Percentiles rank a stretch among this genome's conserved stretches.
Conservation (phyloP, 2,888 invertebrate genomes). For the Drosophila borealis region DNA sequence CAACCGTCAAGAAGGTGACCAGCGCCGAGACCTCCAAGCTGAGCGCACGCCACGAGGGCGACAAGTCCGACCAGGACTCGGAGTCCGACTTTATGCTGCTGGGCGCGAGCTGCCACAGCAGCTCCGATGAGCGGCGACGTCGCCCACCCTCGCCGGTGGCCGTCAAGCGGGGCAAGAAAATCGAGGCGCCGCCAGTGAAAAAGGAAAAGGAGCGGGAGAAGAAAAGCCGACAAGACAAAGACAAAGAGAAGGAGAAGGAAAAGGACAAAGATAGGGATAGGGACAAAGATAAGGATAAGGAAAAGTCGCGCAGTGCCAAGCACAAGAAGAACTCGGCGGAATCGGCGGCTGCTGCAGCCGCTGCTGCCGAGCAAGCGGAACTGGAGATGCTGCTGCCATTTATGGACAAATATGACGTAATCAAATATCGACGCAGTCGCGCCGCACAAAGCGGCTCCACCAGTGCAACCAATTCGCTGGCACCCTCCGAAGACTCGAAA, state of each 20-base stretch:
- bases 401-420: slow-evolving; percentile 87
- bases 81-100: slow-evolving; percentile 81
- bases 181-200: slow-evolving; percentile 25
- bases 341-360: slow-evolving; percentile 69
- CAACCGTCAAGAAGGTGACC: slow-evolving; percentile 80
- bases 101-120: slow-evolving; percentile 73
- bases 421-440: slow-evolving; percentile 87
- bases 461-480: slow-evolving; percentile 82
- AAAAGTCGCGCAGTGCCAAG: slow-evolving; percentile 52
- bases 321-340: slow-evolving; percentile 66
- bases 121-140: slow-evolving; percentile 42
- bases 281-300: slow-evolving; percentile 49
- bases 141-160: slow-evolving; percentile 20
- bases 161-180: slow-evolving; percentile 47
- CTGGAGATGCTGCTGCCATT: slow-evolving; percentile 83
- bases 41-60: slow-evolving; percentile 61
- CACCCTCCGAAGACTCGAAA: slow-evolving; percentile 59
- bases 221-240: slow-evolving; percentile 28
- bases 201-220: slow-evolving; percentile 46
- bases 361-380: slow-evolving; percentile 79
- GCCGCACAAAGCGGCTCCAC: slow-evolving; percentile 85
- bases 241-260: slow-evolving; percentile 47
- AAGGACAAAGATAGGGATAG: slow-evolving; percentile 49
- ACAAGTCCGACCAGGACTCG: slow-evolving; percentile 67
- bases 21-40: slow-evolving; percentile 62